Evolutionary conservation across 2,113 vertebrate species (phyloP), one percentile per base, ranked within the genome.

Genomic region (Burhinus oedicnemus): DNA sequence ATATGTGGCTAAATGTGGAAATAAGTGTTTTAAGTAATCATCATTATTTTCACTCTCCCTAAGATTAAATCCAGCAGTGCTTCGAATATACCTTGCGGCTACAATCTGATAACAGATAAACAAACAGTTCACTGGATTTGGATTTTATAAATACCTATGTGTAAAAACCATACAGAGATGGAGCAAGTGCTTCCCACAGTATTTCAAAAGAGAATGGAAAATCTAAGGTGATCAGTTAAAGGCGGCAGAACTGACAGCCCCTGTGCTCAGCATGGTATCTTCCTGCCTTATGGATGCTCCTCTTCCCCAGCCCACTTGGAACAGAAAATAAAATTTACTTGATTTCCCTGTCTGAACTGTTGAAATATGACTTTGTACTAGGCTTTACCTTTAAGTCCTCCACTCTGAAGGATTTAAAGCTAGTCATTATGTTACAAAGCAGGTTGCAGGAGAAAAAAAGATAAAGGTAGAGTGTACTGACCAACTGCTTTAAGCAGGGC

Each of bases 341-440:
- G n/a, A 94, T 97, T 97, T 95, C 95, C 71, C 60, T 38, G 65
- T 23, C 70, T 72, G 88, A 97, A 88, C 47, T 85, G 90, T 82
- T 96, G 85, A 94, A 92, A 52, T 89, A 49, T 6, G 87, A 91
- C 84, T 94, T 86, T 5, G 17, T 75, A 49, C 57, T 36, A 64
- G 68, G 82, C 47, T 87, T 95, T 91, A 69, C 38, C 29, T 87
- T 61, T 84, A 79, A 90, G 76, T 57, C 30, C 62, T 97, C 54
- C 21, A 42, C 81, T 93, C 74, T 42, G 78, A 95, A 97, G 90
- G 89, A 95, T 97, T 98, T 98, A 97, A 94, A 96, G 74, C 82
- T 72, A 58, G 57, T 79, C 83, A 36, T 96, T 97, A 32, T 81
- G 84, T 83, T 76, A 91, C 65, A 97, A 83, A 85, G 81, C 79